Evolutionary conservation across 2,113 vertebrate genomes (phyloP).

Genomic region (Azemiops feae): DNA sequence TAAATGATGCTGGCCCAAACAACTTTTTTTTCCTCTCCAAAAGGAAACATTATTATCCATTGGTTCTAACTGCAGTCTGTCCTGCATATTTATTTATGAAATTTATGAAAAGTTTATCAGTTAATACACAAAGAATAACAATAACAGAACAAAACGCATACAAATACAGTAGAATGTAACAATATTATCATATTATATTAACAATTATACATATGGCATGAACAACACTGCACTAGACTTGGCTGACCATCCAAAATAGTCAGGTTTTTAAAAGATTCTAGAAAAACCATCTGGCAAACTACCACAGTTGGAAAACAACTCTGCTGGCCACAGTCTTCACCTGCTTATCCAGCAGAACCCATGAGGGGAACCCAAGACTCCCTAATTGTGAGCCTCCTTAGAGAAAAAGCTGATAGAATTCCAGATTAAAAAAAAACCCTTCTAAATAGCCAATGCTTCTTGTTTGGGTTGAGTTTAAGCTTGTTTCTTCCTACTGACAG

Average conservation of each 20-base stretch:
- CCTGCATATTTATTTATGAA: background rate
- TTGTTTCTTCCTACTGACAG: background rate
- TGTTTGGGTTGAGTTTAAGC: background rate
- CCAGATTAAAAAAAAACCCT: background rate
- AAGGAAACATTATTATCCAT: background rate
- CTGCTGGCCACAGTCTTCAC: background rate
- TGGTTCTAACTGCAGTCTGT: background rate
- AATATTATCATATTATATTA: background rate
- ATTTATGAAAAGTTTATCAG: background rate
- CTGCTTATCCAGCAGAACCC: background rate
- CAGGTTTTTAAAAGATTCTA: background rate
- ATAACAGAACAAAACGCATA: background rate
- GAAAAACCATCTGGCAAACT: background rate
- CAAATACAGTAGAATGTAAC: background rate
- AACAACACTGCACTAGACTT: background rate
- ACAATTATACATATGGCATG: background rate
- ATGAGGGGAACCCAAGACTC: background rate
- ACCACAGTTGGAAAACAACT: background rate
- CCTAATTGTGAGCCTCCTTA: background rate
- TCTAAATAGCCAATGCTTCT: background rate
- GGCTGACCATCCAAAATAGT: background rate
- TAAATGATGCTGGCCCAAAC: background rate
- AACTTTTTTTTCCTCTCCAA: background rate
- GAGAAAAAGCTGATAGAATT: background rate
- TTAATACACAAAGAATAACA: background rate